phyloP scores from a whole-genome alignment of 2,797 vertebrate genomes.

The Clarias laeviceps region DNA sequence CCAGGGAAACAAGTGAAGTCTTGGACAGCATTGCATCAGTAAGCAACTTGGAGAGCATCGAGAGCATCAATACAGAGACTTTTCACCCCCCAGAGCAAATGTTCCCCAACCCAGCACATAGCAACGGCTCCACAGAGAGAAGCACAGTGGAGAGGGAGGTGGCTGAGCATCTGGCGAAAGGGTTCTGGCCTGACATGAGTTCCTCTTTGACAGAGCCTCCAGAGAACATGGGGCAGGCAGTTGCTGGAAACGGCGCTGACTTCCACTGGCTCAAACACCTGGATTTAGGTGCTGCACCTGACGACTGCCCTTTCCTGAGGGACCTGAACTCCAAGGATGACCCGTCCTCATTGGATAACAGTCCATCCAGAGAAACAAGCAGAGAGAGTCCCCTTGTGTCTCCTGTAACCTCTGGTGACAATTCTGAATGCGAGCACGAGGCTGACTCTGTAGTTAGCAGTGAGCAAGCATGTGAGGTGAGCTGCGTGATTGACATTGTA shows the following conservation, averaged over 20 bases:
- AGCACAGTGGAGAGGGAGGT: slow-evolving; percentile 93
- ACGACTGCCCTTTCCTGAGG: slow-evolving; percentile 91
- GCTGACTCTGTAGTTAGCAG: slow-evolving; percentile 86
- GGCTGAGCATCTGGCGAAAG: slow-evolving; percentile 92
- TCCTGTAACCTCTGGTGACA: slow-evolving; percentile 86
- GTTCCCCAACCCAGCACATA: slow-evolving; percentile 37
- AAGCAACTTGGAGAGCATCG: slow-evolving; percentile 33
- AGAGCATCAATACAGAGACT: background rate
- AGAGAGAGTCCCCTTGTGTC: slow-evolving; percentile 81
- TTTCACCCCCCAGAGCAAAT: slow-evolving; percentile 46
- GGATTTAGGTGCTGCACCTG: slow-evolving; percentile 81
- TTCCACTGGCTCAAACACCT: slow-evolving; percentile 91
- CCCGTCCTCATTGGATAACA: slow-evolving; percentile 66
- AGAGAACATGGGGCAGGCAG: slow-evolving; percentile 72
- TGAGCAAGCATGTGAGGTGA: slow-evolving; percentile 89
- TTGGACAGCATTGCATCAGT: slow-evolving; percentile 39
- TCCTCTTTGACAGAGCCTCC: slow-evolving; percentile 71
- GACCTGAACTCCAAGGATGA: slow-evolving; percentile 79
- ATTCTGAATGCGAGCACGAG: slow-evolving; percentile 90
- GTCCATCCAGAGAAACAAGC: slow-evolving; percentile 77
- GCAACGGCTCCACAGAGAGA: slow-evolving; percentile 65
- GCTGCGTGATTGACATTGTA: slow-evolving; percentile 17
- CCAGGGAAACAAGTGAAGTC: slow-evolving; percentile 42
- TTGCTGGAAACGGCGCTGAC: slow-evolving; percentile 80
- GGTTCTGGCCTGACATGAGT: slow-evolving; percentile 90